Base-by-base conservation (phyloP, 2,888 invertebrate species). In the Cetonia aurata region DNA sequence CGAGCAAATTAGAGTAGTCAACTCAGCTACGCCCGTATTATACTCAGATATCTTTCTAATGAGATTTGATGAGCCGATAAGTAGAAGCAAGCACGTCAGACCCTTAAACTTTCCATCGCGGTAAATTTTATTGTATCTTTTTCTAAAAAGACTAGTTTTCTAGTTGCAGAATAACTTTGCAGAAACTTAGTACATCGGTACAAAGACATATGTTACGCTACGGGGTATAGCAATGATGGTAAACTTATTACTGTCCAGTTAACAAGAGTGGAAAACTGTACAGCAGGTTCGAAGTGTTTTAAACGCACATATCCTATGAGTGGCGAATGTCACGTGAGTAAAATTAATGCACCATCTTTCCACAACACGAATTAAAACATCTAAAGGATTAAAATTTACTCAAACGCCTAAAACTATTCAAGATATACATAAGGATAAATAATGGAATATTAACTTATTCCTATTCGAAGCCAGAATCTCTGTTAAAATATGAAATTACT, bases 1-100 rank as follows among this genome's bases (percentile, higher is more conserved):
- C 79, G 93, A 95, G 80, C 91, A 93, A 85, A 86, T 89, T n/a
- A 85, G 87, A 37, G 84, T 86, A 68, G 86, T 95, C 3, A 88
- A 90, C 73, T 87, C 88, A 37, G 86, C 89, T 4, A 87, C 88
- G 74, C 81, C 82, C 1, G 82, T 93, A 12, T 86, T 88, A 41
- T 84, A 85, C 33, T 89, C 89, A 13, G 89, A 91, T 80, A 87
- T 90, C 0, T 80, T 87, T 3, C 80, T 95, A 25, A 82, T 94
- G 59, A 91, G 90, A 79, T 83, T 94, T 71, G 88, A 88, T 72
- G 77, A 84, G 57, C 86, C 88, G 0, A 88, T 89, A 1, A 83
- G 85, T 33, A 88, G 90, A 75, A 89, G 89, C 0, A 87, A 89
- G 80, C 87, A 90, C 78, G 89, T 93, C 0, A 88, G 90, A 80